Evolutionary conservation across 2,888 invertebrate species (phyloP).

Genomic region (Lissocephala sabroskyi): DNA sequence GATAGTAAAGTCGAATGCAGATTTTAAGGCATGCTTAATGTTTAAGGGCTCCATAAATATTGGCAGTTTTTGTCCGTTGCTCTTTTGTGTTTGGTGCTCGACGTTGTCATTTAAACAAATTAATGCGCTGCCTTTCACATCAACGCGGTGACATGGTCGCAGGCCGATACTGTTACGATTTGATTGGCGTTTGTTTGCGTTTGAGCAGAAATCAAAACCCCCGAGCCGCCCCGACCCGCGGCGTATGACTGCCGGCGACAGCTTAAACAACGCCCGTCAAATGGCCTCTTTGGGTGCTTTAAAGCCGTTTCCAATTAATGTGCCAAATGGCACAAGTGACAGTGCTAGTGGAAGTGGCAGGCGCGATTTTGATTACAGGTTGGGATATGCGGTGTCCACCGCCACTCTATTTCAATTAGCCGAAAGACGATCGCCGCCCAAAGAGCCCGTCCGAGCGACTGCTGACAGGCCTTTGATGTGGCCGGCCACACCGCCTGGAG

Average conservation of each 20-base stretch:
- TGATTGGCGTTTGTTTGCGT: conserved; percentile 50
- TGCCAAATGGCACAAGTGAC: not conserved
- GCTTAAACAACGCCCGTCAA: conserved; percentile 30
- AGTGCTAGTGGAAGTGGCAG: no score
- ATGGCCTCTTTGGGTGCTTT: not conserved
- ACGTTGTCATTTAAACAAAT: conserved; percentile 46
- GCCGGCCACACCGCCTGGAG: conserved; percentile 11
- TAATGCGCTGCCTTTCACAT: conserved; percentile 46
- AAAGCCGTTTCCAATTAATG: not conserved
- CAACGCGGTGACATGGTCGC: conserved; percentile 17
- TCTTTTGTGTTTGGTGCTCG: conserved; percentile 1
- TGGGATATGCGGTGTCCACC: no score
- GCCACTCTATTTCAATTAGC: conserved; percentile 49
- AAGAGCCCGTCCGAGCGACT: conserved; percentile 23
- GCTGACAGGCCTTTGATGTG: conserved; percentile 46
- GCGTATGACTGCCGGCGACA: not conserved
- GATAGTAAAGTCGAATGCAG: conserved; percentile 10
- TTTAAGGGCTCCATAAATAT: no score
- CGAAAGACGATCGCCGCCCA: conserved; percentile 32
- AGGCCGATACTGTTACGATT: conserved; percentile 31
- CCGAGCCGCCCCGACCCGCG: not conserved
- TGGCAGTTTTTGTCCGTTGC: not conserved
- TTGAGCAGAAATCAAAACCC: not conserved
- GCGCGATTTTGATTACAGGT: no score
- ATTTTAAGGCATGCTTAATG: no score